Base-by-base conservation (phyloP, 2,888 invertebrate species). In the Colletes collaris region DNA sequence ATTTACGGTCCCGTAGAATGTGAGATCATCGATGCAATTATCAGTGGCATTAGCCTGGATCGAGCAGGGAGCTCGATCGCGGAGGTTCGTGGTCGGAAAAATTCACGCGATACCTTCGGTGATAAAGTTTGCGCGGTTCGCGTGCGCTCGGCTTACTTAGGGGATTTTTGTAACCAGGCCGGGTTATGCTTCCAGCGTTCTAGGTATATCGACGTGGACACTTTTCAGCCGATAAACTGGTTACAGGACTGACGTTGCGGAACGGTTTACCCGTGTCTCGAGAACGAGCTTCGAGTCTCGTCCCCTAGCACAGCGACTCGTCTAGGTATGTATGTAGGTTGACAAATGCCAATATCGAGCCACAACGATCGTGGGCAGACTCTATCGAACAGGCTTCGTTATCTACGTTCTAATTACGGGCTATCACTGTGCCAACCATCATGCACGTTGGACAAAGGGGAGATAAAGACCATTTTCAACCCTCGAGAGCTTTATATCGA, bases 341-440 rank as follows among this genome's bases (percentile, higher is more conserved):
- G 80, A 76, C 76, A 75, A 86, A 82, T 53, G 71, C 65, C 79
- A 75, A 77, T 71, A 76, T 8, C 68, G 59, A 62, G 44, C 60
- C 63, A 27, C 27, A 59, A 52, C 68, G 66, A 77, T 77, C 69
- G 76, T 76, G 80, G 77, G 71, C 68, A 63, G 66, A 56, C 66
- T 73, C 69, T 68, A 74, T 82, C 83, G 69, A 74, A 78, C 59
- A 35, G 68, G 65, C 67, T 83, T 63, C 27, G 77, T 85, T 88
- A 85, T 88, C 86, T 79, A 19, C 73, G 84, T 86, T 87, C 87
- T 88, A 87, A 87, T 88, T 88, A 67, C 85, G 19, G 73, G 55
- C 77, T 76, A 79, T 83, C 83, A 79, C 59, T 49, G 35, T 68
- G 56, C 35, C 64, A 49, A 62, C 58, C 56, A 62, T 66, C 56